Percentiles rank a stretch among this genome's conserved stretches.
phyloP scores from a whole-genome alignment of 2,888 invertebrate species.

The Rhamphomyia laevipes region DNA sequence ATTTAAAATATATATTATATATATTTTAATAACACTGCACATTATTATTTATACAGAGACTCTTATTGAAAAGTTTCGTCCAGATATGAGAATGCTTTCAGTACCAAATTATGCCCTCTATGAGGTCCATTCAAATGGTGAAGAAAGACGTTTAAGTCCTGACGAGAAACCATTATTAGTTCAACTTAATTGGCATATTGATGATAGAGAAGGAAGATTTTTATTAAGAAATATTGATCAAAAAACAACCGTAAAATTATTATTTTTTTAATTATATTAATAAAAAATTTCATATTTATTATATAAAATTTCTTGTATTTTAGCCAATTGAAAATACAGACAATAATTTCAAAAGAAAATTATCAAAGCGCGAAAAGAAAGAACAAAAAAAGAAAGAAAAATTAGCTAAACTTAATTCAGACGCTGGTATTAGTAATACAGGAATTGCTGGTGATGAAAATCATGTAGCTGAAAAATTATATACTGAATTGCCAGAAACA shows the following conservation, averaged over 20 bases:
- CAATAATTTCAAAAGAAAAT: slow-evolving; percentile 80
- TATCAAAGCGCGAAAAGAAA: slow-evolving; percentile 96
- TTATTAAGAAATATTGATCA: slow-evolving; percentile 81
- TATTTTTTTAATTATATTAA: not conserved
- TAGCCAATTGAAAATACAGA: slow-evolving; percentile 59
- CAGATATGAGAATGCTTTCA: slow-evolving; percentile 94
- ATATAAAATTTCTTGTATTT: too few species aligned
- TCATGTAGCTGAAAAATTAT: slow-evolving; percentile 82
- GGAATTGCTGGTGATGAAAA: slow-evolving; percentile 45
- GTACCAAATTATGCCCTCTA: slow-evolving; percentile 63
- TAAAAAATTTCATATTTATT: slow-evolving; percentile 8
- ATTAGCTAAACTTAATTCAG: slow-evolving; percentile 63
- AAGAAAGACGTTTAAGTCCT: slow-evolving; percentile 78
- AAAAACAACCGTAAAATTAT: slow-evolving; percentile 45
- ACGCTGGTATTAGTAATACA: slow-evolving; percentile 20
- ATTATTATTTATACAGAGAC: slow-evolving; percentile 66
- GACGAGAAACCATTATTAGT: slow-evolving; percentile 93
- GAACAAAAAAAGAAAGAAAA: slow-evolving; percentile 93
- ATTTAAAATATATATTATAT: too few species aligned
- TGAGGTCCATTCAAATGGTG: slow-evolving; percentile 63
- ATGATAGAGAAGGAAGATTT: slow-evolving; percentile 96
- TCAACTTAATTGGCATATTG: slow-evolving; percentile 98
- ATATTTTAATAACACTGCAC: too few species aligned
- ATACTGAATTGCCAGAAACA: slow-evolving; percentile 94
- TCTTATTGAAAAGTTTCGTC: slow-evolving; percentile 96